phyloP scores from a whole-genome alignment of 2,113 vertebrate genomes.

The Pungitius pungitius region DNA sequence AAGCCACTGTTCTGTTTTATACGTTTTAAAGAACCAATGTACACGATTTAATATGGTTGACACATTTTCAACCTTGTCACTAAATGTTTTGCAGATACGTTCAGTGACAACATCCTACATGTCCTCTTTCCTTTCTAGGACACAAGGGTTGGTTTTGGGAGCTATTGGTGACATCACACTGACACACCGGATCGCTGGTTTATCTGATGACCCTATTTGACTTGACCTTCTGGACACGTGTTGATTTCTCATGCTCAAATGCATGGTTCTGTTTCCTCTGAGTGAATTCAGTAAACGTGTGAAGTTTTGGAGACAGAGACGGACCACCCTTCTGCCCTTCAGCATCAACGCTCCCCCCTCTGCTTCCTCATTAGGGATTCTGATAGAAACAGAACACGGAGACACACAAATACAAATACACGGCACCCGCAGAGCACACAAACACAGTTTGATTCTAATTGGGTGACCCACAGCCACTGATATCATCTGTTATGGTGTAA shows the following conservation, averaged over 20 bases:
- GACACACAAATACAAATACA: conserved; percentile 1
- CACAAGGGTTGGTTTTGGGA: background rate
- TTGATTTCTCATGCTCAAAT: conserved; percentile 4
- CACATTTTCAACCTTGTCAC: background rate
- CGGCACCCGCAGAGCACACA: conserved; percentile 12
- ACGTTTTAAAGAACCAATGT: background rate
- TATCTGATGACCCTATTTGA: background rate
- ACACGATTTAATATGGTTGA: background rate
- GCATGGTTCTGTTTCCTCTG: background rate
- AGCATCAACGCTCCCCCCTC: conserved; percentile 25
- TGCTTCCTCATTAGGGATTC: conserved; percentile 50
- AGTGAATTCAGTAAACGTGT: conserved; percentile 13
- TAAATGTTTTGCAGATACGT: background rate
- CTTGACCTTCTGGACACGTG: background rate
- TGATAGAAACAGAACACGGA: conserved; percentile 20
- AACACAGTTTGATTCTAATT: conserved; percentile 57
- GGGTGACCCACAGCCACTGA: conserved; percentile 65
- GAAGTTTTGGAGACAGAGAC: conserved; percentile 24
- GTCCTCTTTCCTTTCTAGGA: background rate
- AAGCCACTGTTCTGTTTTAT: background rate
- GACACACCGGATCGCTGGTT: too few species aligned
- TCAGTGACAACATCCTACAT: background rate
- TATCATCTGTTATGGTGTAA: conserved; percentile 71
- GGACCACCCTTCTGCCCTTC: conserved; percentile 27
- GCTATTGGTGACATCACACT: background rate